These are phyloP conservation scores for Hippopotamyrus pictus DNA, from an alignment of 2,797 vertebrate species.

Conservation along the genomic window DNA sequence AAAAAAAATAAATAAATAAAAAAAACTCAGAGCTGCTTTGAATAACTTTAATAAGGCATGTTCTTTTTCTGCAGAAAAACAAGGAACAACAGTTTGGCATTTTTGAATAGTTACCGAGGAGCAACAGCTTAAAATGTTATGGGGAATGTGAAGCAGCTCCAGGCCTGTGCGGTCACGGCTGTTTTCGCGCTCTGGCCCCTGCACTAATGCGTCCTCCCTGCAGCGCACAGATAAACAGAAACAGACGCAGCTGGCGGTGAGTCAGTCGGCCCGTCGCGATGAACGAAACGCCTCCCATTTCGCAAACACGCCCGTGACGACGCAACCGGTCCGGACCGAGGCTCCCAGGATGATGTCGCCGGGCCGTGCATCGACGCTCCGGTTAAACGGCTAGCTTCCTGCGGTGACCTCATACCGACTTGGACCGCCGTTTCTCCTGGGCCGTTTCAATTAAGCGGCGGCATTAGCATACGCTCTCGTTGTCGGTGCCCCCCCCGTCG, in stretches of 20 bases:
- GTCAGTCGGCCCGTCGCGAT: neutral
- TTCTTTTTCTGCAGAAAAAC: neutral
- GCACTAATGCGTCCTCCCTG: neutral
- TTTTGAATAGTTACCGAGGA: neutral
- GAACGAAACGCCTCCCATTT: neutral
- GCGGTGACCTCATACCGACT: neutral
- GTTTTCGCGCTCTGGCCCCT: neutral
- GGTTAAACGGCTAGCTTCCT: neutral
- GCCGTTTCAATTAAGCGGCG: neutral
- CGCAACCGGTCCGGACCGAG: neutral
- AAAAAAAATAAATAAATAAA: neutral
- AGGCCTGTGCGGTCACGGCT: neutral
- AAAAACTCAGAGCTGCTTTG: neutral
- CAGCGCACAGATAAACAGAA: conserved; percentile 24
- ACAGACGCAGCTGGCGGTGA: neutral
- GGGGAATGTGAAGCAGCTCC: neutral
- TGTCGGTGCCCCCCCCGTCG: neutral
- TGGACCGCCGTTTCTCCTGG: neutral
- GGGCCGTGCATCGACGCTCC: neutral
- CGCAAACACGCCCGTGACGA: neutral
- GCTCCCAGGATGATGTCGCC: neutral
- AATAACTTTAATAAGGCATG: neutral
- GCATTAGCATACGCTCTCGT: neutral
- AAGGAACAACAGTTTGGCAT: neutral
- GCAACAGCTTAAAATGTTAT: conserved; percentile 3